Evolutionary conservation across 2,797 vertebrate genomes (phyloP).

Genomic region (Petrocephalus sullivani): DNA sequence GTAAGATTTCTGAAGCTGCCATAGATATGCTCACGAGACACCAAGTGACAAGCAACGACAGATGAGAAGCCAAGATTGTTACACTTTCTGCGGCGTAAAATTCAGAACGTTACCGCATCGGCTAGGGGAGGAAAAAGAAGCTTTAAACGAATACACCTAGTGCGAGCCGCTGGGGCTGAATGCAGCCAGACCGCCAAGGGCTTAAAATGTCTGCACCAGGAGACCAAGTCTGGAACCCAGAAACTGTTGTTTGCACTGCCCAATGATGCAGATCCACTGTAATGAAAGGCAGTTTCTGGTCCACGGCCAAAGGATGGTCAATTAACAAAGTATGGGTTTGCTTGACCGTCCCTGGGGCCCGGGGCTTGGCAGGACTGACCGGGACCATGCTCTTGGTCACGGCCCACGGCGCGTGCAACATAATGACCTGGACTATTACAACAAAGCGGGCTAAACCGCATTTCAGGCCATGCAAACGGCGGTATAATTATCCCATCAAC

Average conservation of each 20-base stretch:
- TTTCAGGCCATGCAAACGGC: neutral
- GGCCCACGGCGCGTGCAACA: neutral
- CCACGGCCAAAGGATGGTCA: neutral
- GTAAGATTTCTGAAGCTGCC: neutral
- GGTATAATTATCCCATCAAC: neutral
- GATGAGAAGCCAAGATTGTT: neutral
- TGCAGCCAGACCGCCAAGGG: neutral
- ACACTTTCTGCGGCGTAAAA: neutral
- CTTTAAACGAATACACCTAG: neutral
- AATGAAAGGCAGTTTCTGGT: slow-evolving; percentile 19
- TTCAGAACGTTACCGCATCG: neutral
- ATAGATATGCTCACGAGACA: neutral
- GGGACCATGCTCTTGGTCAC: neutral
- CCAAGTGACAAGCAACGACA: neutral
- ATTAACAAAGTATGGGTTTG: neutral
- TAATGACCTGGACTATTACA: slow-evolving; percentile 1
- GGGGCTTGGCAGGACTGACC: neutral
- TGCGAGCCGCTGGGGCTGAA: neutral
- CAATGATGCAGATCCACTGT: slow-evolving; percentile 2
- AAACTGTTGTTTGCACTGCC: neutral
- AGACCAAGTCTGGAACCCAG: neutral
- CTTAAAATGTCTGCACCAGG: neutral
- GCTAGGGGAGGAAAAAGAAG: neutral
- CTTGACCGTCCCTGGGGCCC: neutral
- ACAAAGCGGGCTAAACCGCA: neutral